Base-by-base conservation (phyloP, 2,888 invertebrate species). In the Nyleta sp. region DNA sequence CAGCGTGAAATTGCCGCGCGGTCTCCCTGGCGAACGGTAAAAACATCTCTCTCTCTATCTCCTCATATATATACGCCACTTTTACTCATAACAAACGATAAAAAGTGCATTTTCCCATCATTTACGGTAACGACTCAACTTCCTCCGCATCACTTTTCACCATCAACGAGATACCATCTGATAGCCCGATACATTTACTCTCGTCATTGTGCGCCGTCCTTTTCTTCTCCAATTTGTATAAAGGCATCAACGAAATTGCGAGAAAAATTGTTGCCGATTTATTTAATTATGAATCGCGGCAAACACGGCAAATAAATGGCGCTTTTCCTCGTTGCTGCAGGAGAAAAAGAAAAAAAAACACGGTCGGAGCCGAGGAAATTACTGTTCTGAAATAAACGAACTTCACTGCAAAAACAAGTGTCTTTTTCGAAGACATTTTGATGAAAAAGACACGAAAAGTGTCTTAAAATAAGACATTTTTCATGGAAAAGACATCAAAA, bases 51-150 rank as follows among this genome's bases (percentile, higher is more conserved):
- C 55, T 11, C 4, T 24, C 24, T 24, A 13, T 17, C 35, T 15
- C 13, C 22, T 22, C 31, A 13, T 24, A 52, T n/a, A 46, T 24
- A 72, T 17, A 67, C 59, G 50, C 65, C 52, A 74, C 65, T 74
- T 74, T 74, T 67, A 74, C 73, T 73, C 15, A 60, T 57, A 62
- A 57, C 64, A 65, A 65, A 67, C 53, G 55, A 73, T 65, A 73
- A 53, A 62, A 65, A 65, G 57, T 22, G 52, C 10, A 74, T 65
- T 74, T 74, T 74, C 65, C 73, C 73, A 74, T 74, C 59, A 67
- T 65, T 67, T 52, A 18, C 18, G 15, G 31, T 44, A 60, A 65
- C 59, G 35, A 59, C 40, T 33, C 28, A 11, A 60, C 62, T 74
- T 67, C 59, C 65, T 65, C 44, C 59, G 52, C 48, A 67, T 67